Base-by-base conservation (phyloP, 2,797 vertebrate species). In the Danio albolineatus region DNA sequence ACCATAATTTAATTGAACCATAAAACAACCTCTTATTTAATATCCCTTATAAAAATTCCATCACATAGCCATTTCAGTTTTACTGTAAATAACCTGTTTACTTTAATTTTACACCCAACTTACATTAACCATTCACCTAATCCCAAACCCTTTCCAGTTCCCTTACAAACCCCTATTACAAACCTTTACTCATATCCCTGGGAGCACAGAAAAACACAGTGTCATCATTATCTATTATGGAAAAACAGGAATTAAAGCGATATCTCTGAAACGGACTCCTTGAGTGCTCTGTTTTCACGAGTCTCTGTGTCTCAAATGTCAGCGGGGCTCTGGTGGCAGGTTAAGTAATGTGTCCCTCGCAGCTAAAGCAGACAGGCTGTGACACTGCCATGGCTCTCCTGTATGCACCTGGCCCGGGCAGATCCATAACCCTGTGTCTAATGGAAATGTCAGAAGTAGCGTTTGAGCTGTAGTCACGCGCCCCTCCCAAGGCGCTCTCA, bases 391-490 rank as follows among this genome's bases (percentile, higher is more conserved):
- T 16, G 39, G 59, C 70, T 56, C 59, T 73, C 62, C 70, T 64
- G 51, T 69, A 72, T 73, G 82, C 81, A 88, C 79, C 69, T 80
- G 83, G 84, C 46, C 43, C 62, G 83, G 84, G 87, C 83, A 72
- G 53, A 85, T 73, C 85, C 81, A 44, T 6, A 82, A 77, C 0
- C 53, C 66, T 81, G 69, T 82, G 84, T 80, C 78, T 89, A 90
- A 92, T 93, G 87, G 89, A 85, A 90, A 86, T 76, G 87, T 88
- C 89, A 78, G 13, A 83, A 81, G 76, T 38, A 28, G 48, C 73
- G 90, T 64, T 78, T 81, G 81, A 87, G 75, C 77, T 82, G 51
- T 49, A 80, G 74, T 82, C 79, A 60, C 43, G 71, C 56, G 72
- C 19, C 41, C 72, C 81, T 78, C 87, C 83, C 84, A 81, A 0